Percentiles rank a stretch among this genome's conserved stretches.
Evolutionary conservation across 2,797 vertebrate genomes (phyloP).

Genomic region (Lerista edwardsae): DNA sequence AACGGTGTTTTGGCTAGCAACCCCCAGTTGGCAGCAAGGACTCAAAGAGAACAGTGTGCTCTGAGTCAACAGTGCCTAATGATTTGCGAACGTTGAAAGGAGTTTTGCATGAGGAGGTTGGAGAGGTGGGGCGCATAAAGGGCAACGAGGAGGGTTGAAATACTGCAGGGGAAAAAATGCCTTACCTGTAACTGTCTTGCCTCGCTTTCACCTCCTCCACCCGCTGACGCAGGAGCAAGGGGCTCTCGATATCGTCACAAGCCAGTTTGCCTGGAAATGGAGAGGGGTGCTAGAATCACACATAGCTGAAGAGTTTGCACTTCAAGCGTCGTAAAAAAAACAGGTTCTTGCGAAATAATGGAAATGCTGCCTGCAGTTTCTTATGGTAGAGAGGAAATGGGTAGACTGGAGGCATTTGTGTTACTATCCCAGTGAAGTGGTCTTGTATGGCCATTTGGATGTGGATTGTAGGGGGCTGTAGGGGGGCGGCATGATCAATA

Average conservation of each 20-base stretch:
- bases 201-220: neutral
- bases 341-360: too few species aligned
- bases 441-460: too few species aligned
- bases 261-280: conserved; percentile 7
- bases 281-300: neutral
- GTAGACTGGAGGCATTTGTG: too few species aligned
- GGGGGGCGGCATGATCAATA: too few species aligned
- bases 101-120: neutral
- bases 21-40: too few species aligned
- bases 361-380: too few species aligned
- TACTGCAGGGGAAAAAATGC: too few species aligned
- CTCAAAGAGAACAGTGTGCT: neutral
- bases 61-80: too few species aligned
- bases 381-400: too few species aligned
- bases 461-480: too few species aligned
- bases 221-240: neutral
- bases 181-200: conserved; percentile 3
- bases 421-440: too few species aligned
- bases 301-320: neutral
- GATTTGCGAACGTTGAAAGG: neutral
- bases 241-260: neutral
- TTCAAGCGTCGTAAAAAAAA: rapidly evolving
- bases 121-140: neutral
- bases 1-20: neutral
- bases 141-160: neutral